Percentiles rank a stretch among this genome's conserved stretches.
phyloP scores from a whole-genome alignment of 2,113 vertebrate genomes.

The Machaerirhynchus nigripectus region DNA sequence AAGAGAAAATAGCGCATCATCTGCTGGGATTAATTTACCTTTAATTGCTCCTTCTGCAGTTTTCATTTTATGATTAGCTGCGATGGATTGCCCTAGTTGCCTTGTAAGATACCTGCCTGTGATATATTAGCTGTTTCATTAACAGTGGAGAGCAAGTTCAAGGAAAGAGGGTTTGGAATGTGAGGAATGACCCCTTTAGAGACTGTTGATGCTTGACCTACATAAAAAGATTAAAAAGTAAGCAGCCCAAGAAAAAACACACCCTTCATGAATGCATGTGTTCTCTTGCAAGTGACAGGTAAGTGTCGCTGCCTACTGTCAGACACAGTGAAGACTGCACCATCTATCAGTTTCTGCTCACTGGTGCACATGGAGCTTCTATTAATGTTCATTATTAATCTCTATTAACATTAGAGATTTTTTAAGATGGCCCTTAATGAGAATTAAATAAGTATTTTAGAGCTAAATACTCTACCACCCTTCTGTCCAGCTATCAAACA shows the following conservation, averaged over 20 bases:
- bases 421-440: not conserved
- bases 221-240: not conserved
- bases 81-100: not conserved
- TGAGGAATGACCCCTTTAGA: not conserved
- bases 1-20: not conserved
- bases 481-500: not conserved
- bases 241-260: not conserved
- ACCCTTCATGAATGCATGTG: not conserved
- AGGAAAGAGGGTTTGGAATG: not conserved
- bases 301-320: not conserved
- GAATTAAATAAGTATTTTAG: not conserved
- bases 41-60: slow-evolving; percentile 15
- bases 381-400: not conserved
- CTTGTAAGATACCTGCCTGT: slow-evolving; percentile 1
- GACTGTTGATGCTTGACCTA: not conserved
- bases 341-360: not conserved
- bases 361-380: not conserved
- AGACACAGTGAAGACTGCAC: not conserved
- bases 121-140: slow-evolving; percentile 22
- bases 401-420: not conserved
- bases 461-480: not conserved
- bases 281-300: not conserved
- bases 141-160: not conserved
- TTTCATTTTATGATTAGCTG: slow-evolving; percentile 11
- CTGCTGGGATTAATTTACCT: slow-evolving; percentile 39